These are phyloP conservation scores for Teleogryllus occipitalis DNA, from an alignment of 1,140 invertebrate genomes.

Conservation along the genomic window DNA sequence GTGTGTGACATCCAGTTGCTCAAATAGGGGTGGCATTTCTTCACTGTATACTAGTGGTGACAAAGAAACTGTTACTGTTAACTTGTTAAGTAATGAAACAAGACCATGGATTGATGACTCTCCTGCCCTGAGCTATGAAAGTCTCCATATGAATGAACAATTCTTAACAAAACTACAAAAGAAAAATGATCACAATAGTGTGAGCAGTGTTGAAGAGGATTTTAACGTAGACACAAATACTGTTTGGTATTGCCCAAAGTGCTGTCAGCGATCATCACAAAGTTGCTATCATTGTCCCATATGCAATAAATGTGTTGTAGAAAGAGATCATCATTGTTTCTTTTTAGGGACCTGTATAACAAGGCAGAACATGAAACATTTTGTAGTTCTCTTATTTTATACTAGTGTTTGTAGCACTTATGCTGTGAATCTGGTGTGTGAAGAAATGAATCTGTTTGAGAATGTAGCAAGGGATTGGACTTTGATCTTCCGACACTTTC, in stretches of 20 bases:
- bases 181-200: not conserved
- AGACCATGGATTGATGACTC: not conserved
- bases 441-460: not conserved
- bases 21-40: not conserved
- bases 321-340: slow-evolving; percentile 18
- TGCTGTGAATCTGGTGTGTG: slow-evolving; percentile 5
- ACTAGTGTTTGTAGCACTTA: not conserved
- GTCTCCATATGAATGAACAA: not conserved
- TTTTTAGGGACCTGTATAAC: slow-evolving; percentile 19
- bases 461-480: not conserved
- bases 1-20: not conserved
- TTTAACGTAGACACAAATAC: not conserved
- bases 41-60: not conserved
- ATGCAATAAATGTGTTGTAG: slow-evolving; percentile 17
- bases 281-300: slow-evolving; percentile 16
- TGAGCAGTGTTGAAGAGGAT: not conserved
- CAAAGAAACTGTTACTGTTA: not conserved
- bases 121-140: not conserved
- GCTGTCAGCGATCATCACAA: slow-evolving; percentile 1
- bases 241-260: slow-evolving; percentile 20
- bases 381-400: slow-evolving; percentile 18
- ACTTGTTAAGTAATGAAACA: not conserved
- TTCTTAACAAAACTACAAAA: not conserved
- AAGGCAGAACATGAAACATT: slow-evolving; percentile 14
- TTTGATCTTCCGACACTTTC: slow-evolving; percentile 10